Evolutionary conservation across 2,797 vertebrate genomes (phyloP), one percentile per base, ranked within the genome.

Genomic region (Cossypha caffra): DNA sequence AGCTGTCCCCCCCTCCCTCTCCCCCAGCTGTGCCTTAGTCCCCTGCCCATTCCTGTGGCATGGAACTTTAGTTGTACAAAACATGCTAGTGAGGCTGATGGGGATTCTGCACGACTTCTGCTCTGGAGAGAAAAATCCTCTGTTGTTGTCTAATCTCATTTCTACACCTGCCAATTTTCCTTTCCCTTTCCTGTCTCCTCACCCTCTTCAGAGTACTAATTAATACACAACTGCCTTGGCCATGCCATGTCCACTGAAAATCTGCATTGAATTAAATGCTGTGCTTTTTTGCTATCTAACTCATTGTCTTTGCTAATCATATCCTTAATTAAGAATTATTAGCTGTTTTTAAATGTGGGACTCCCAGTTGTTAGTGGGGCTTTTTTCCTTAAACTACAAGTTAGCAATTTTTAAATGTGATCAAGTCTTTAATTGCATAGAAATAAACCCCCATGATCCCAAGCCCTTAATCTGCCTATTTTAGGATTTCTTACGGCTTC

Each of bases 131-230:
- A 74, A 93, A 94, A 88, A 59, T 80, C 83, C 66, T 93, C 85
- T 71, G 57, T 63, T 52, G 54, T 88, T 96, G 95, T 96, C 95
- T 96, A 93, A 97, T 97, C 95, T 93, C 74, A 97, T 97, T 96
- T 90, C 87, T 96, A 95, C 95, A 96, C 96, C 95, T 97, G 96
- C 94, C 95, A 96, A 28, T 96, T 96, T 91, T 79, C 79, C 75
- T 83, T 85, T 69, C 66, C 72, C 72, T 45, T 87, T 79, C 80
- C 72, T 66, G 72, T 93, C 82, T 76, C 76, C 84, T 95, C 40
- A 3, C 90, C 52, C 80, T 93, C 86, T 48, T 88, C 89, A 84
- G 80, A 93, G 68, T 75, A 48, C 88, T 96, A 96, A 96, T 97
- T 97, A 96, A 96, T 95, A 94, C 73, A 66, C 45, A 63, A 81